Percentiles rank a stretch among this genome's conserved stretches.
Evolutionary conservation across 2,888 invertebrate genomes (phyloP).

Genomic region (Eristalis tenax): DNA sequence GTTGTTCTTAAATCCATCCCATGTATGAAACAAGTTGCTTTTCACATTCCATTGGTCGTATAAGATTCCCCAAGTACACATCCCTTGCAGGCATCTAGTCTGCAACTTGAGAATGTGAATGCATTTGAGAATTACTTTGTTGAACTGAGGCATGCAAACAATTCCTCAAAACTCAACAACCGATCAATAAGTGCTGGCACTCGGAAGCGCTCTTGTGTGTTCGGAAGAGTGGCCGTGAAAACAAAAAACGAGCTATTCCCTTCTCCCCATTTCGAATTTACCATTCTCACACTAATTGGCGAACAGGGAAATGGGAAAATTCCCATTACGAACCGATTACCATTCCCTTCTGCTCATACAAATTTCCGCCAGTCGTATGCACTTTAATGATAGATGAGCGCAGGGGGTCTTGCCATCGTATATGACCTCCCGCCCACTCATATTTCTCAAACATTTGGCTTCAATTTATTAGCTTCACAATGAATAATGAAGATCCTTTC

Average conservation of each 20-base stretch:
- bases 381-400: conserved; percentile 3
- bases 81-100: not conserved
- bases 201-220: too few species aligned
- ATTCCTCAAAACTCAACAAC: conserved; percentile 21
- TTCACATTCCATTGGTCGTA: not conserved
- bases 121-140: conserved; percentile 18
- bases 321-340: conserved; percentile 61
- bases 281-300: conserved; percentile 3
- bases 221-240: not conserved
- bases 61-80: not conserved
- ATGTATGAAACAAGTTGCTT: not conserved
- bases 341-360: not conserved
- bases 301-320: conserved; percentile 32
- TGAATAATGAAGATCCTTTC: conserved; percentile 64
- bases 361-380: not conserved
- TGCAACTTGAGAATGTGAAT: not conserved
- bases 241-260: conserved; percentile 10
- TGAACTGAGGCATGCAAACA: conserved; percentile 1
- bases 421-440: conserved; percentile 30
- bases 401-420: not conserved
- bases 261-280: conserved; percentile 9
- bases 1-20: not conserved
- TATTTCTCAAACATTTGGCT: conserved; percentile 38
- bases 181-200: not conserved
- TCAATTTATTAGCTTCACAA: conserved; percentile 67